Evolutionary conservation across 2,113 vertebrate genomes (phyloP), one percentile per base, ranked within the genome.

Genomic region (Scartelaos histophorus): DNA sequence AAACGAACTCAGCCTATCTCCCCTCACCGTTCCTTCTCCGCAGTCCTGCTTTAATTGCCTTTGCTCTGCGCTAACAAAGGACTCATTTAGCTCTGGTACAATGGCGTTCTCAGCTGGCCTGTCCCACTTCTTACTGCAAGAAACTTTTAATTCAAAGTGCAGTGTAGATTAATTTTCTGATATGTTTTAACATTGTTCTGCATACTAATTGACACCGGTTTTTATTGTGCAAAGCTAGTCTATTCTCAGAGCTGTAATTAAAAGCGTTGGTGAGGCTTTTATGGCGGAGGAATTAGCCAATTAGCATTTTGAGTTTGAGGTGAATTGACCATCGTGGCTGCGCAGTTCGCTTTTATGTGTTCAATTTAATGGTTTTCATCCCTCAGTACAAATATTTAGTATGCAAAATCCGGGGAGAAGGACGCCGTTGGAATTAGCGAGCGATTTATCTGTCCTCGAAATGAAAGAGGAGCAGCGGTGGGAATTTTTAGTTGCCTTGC

Each of bases 101-200:
- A 89, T 80, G 78, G 68, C 84, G 81, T 88, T 91, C 93, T 94
- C 93, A 76, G 84, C 89, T 92, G 92, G 90, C 90, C 86, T 93
- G 92, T 80, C 93, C 93, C 76, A 93, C 78, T 93, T 93, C 84
- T 91, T 88, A 71, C 78, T 74, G 78, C 83, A 81, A 73, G 76
- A 91, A 91, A 92, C 92, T 91, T 90, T 92, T 88, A 91, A 91
- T 92, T 93, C 87, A 94, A 92, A 93, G 90, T 92, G 86, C 90
- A 78, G 82, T 90, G 90, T 92, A 92, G 91, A 94, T 94, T 93
- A 91, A 92, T 94, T 93, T 93, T 92, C 91, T 93, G 93, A 93
- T 92, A 92, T 88, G 90, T 90, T 90, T 58, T 87, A 91, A 90
- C 90, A 92, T 92, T 93, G 88, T 90, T 93, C 90, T 72, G 91